phyloP scores from a whole-genome alignment of 37 sponge, comb jelly and placozoan genomes.

The Dysidea cf. avara region DNA sequence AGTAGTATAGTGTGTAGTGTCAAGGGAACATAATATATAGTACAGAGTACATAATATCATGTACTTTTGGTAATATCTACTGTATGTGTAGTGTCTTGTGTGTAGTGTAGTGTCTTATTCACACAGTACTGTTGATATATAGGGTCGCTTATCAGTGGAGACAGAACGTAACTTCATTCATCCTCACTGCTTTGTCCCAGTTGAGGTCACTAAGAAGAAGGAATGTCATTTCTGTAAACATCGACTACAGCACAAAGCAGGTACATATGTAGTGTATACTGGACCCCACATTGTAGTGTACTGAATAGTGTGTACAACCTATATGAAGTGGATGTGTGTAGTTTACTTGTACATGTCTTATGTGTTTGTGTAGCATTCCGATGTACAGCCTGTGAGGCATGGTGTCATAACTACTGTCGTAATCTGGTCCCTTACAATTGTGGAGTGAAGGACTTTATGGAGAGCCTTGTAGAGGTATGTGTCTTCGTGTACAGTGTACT shows the following conservation, averaged over 20 bases:
- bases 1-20: no score
- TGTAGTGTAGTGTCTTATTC: not conserved
- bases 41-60: no score
- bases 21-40: no score
- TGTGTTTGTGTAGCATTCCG: slow-evolving; percentile 48
- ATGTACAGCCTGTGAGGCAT: slow-evolving; percentile 71
- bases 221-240: slow-evolving; percentile 76
- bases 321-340: no score
- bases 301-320: no score
- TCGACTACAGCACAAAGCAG: slow-evolving; percentile 25
- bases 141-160: slow-evolving; percentile 67
- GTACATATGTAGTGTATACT: no score
- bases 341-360: no score
- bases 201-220: not conserved
- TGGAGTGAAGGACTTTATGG: no score
- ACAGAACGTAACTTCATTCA: slow-evolving; percentile 48
- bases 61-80: not conserved
- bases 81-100: not conserved
- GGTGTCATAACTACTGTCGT: slow-evolving; percentile 71
- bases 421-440: slow-evolving; percentile 69
- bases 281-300: no score
- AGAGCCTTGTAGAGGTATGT: no score
- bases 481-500: no score
- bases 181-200: slow-evolving; percentile 70
- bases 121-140: not conserved